Evolutionary conservation across 2,113 vertebrate genomes (phyloP), one percentile per base, ranked within the genome.

Genomic region (Corydoras sp.): DNA sequence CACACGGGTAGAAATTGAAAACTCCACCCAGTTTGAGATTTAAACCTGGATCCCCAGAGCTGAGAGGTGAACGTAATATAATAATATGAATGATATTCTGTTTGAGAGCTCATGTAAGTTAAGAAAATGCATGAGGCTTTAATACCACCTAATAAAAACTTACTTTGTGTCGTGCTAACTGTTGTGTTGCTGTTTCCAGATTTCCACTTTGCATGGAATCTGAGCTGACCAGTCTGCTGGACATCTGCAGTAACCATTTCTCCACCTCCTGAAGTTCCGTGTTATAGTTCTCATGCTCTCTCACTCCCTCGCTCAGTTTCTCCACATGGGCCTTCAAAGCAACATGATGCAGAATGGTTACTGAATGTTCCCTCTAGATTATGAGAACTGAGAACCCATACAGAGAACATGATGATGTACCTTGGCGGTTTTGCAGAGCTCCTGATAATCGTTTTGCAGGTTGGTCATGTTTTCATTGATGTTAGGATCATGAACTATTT

Each of bases 171-270:
- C 90, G 90, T 35, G 97, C 92, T 77, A 99, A 86, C 13, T 98
- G 94, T 74, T 99, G 94, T 71, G 95, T 97, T 15, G 95, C 90
- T 58, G 86, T 86, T 83, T 99, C 95, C 43, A 98, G 86, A 81
- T 66, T 93, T 62, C 85, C 87, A 4, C 84, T 89, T 80, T 93
- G 91, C 79, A 91, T 83, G 15, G 95, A 90, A 74, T 96, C 94
- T 10, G 93, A 91, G 0, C 90, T 92, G 79, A 97, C 92, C 86
- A 98, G 86, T 66, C 93, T 87, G 85, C 92, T 90, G 3, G 96
- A 98, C 93, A 98, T 98, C 81, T 97, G 95, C n/a, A 99, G 85
- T 59, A 98, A 86, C 95, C 96, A 98, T 67, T 92, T 95, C 70
- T 98, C 97, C 9, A 93, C 94, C 76, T 98, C 94, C 79, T 98